Evolutionary conservation across 1,140 invertebrate species (phyloP).

Genomic region (Elymnias hypermnestra): DNA sequence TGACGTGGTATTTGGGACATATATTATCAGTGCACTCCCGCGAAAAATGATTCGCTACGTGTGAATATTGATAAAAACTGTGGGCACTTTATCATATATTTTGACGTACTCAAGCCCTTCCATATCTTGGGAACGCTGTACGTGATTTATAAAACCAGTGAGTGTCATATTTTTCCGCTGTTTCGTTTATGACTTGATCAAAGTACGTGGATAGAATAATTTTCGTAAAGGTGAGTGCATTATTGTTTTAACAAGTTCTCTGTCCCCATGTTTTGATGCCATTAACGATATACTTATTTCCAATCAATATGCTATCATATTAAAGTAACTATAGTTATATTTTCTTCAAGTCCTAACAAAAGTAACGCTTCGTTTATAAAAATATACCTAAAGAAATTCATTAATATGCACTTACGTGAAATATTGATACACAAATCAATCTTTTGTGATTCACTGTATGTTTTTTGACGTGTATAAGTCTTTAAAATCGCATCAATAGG

Average conservation of each 20-base stretch:
- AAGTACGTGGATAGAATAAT: conserved; percentile 1
- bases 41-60: conserved; percentile 17
- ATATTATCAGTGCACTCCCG: conserved; percentile 8
- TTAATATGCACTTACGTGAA: no score
- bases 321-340: no score
- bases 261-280: no score
- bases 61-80: conserved; percentile 30
- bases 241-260: not conserved
- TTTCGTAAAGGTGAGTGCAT: conserved; percentile 6
- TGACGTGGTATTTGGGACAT: conserved; percentile 10
- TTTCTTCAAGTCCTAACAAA: no score
- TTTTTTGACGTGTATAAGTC: no score
- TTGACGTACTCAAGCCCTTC: conserved; percentile 32
- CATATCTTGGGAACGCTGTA: conserved; percentile 26
- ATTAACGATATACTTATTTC: no score
- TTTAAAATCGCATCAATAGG: no score
- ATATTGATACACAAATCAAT: no score
- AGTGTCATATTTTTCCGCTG: conserved; percentile 4
- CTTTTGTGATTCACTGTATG: no score
- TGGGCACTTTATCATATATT: conserved; percentile 25
- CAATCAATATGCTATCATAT: no score
- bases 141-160: conserved; percentile 42
- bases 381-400: no score
- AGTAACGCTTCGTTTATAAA: no score
- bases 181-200: conserved; percentile 4